Percentiles rank a stretch among this genome's conserved stretches.
phyloP scores from a whole-genome alignment of 2,888 invertebrate species.

The Drosophila fungiperda region DNA sequence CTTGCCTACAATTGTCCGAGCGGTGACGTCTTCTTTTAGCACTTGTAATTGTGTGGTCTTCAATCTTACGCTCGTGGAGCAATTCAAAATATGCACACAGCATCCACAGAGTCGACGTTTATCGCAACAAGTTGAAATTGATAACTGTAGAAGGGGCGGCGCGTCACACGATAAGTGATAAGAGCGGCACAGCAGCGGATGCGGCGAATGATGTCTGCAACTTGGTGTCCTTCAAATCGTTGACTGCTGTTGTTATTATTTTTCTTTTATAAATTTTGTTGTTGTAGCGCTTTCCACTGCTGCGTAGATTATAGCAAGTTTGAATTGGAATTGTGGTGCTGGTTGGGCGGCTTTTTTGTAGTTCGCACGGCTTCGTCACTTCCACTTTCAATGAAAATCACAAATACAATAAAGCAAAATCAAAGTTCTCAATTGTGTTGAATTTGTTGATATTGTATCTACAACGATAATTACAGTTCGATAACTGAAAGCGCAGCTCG shows the following conservation, averaged over 20 bases:
- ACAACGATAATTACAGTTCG: conserved; percentile 16
- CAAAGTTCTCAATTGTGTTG: conserved; percentile 45
- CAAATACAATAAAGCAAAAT: conserved; percentile 57
- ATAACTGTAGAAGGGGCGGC: conserved; percentile 45
- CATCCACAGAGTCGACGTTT: conserved; percentile 27
- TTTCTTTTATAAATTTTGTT: conserved; percentile 4
- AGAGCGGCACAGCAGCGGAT: conserved; percentile 40
- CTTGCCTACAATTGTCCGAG: conserved; percentile 30
- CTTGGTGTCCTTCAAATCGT: conserved; percentile 36
- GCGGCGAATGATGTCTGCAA: conserved; percentile 30
- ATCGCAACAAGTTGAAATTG: conserved; percentile 59
- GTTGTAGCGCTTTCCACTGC: conserved; percentile 8
- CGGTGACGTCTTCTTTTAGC: conserved; percentile 33
- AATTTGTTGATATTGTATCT: conserved; percentile 52
- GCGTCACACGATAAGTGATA: conserved; percentile 44
- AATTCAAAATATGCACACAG: conserved; percentile 20
- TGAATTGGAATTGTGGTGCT: conserved; percentile 36
- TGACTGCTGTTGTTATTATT: conserved; percentile 17
- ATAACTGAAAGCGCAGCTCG: background rate
- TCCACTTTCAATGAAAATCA: conserved; percentile 56
- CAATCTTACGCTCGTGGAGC: background rate
- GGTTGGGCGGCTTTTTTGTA: conserved; percentile 24
- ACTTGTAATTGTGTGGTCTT: conserved; percentile 21
- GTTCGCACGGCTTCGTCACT: conserved; percentile 36
- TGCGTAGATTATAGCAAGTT: conserved; percentile 49